Conservation (phyloP, 2,797 vertebrate species). For the Fistularia commersonii region DNA sequence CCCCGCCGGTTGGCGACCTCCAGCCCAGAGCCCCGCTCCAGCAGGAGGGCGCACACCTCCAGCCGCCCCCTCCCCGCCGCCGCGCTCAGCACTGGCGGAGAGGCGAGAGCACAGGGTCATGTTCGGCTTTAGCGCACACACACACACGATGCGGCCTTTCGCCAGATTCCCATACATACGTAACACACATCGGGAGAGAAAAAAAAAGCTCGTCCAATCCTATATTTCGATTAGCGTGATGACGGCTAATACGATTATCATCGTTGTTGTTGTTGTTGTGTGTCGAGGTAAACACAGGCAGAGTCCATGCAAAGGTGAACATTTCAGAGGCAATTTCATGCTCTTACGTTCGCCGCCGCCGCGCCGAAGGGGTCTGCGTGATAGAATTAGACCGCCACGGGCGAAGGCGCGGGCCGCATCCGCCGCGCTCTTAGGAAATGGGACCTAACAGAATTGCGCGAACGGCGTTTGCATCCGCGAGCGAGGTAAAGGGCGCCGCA, state of each 20-base stretch:
- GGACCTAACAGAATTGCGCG: constrained; percentile 48
- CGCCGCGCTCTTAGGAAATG: constrained; percentile 53
- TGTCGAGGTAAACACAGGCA: constrained; percentile 10
- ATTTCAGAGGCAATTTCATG: constrained; percentile 38
- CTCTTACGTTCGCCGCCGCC: constrained; percentile 27
- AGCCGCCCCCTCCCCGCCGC: constrained; percentile 89
- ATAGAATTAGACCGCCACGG: constrained; percentile 58
- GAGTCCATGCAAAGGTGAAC: constrained; percentile 36
- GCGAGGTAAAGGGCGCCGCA: constrained; percentile 49
- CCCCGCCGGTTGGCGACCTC: constrained; percentile 84
- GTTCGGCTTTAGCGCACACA: too few species aligned
- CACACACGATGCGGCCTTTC: too few species aligned
- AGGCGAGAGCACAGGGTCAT: constrained; percentile 25
- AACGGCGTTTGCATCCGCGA: constrained; percentile 33
- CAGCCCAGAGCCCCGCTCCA: constrained; percentile 80
- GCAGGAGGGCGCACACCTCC: constrained; percentile 82
- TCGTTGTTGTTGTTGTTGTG: too few species aligned
- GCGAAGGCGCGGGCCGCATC: constrained; percentile 36
- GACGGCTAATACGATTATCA: too few species aligned
- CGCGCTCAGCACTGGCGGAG: constrained; percentile 84
- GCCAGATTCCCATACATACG: too few species aligned
- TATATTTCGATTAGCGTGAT: too few species aligned
- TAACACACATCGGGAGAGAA: too few species aligned
- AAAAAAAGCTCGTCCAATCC: too few species aligned
- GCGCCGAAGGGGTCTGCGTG: constrained; percentile 39